Percentiles rank a stretch among this genome's conserved stretches.
These are phyloP conservation scores for Gymnocephalus cernua DNA, from an alignment of 2,113 vertebrate genomes.

Conservation along the genomic window DNA sequence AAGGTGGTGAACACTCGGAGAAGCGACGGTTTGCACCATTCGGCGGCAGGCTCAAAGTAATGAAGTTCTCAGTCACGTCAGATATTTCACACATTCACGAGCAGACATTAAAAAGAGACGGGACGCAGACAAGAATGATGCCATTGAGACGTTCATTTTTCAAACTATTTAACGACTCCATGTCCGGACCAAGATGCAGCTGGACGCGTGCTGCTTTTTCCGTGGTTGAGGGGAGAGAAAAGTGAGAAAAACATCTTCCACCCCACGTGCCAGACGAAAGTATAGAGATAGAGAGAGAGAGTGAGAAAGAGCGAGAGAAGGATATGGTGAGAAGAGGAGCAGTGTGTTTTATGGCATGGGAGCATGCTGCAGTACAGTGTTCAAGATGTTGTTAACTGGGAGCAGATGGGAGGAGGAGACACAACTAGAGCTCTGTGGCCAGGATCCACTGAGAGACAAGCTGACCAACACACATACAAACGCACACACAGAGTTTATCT, in stretches of 20 bases:
- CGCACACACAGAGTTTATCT: slow-evolving; percentile 4
- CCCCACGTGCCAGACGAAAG: slow-evolving; percentile 56
- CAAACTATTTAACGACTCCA: slow-evolving; percentile 73
- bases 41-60: slow-evolving; percentile 54
- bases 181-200: slow-evolving; percentile 66
- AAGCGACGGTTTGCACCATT: slow-evolving; percentile 48
- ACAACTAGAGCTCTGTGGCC: slow-evolving; percentile 46
- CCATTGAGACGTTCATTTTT: slow-evolving; percentile 77
- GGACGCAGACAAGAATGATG: slow-evolving; percentile 73
- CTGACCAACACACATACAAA: slow-evolving; percentile 28
- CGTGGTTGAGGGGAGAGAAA: slow-evolving; percentile 36
- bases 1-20: slow-evolving; percentile 21
- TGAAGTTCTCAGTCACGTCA: slow-evolving; percentile 78
- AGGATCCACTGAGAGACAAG: slow-evolving; percentile 31
- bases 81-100: slow-evolving; percentile 77
- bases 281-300: slow-evolving; percentile 14
- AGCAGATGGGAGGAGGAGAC: slow-evolving; percentile 82
- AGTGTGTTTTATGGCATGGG: slow-evolving; percentile 81
- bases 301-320: slow-evolving; percentile 15
- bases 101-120: slow-evolving; percentile 70
- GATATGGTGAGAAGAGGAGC: slow-evolving; percentile 68
- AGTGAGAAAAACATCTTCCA: slow-evolving; percentile 76
- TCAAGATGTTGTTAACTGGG: slow-evolving; percentile 85
- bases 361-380: slow-evolving; percentile 75
- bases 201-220: slow-evolving; percentile 76